Base-by-base conservation (phyloP, 2,113 vertebrate species). In the Tychaedon coryphoeus region DNA sequence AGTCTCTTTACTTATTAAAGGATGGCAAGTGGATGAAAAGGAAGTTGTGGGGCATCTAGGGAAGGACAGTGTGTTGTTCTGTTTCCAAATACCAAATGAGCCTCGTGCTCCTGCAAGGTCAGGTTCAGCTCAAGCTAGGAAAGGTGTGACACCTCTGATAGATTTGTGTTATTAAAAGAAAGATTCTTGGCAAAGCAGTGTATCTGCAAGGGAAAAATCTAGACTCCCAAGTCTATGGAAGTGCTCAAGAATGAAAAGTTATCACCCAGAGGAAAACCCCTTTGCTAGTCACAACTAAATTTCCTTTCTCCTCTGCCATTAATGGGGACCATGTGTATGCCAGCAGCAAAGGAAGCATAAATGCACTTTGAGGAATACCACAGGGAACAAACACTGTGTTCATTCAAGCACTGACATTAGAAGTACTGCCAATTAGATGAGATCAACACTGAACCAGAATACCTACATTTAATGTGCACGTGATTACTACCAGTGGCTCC, bases 31-130 rank as follows among this genome's bases (percentile, higher is more conserved):
- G 74, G 9, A 45, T 85, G 71, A 82, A 69, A 92, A 95, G 31
- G 66, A 93, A 65, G 54, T 24, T 75, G 4, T n/a, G 40, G 33
- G 12, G 28, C 47, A 71, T 1, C 5, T 36, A 53, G 31, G 31
- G 31, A 34, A 79, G 43, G 12, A 65, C 5, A 57, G 40, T 8
- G 6, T 51, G 29, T 65, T 93, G 53, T 70, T 82, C 48, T 72
- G 4, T 69, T 62, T 48, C 34, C 16, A 26, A 40, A 24, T 47
- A 73, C 20, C 78, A 70, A 71, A 80, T 5, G 26, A 97, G 26
- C 23, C 38, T 80, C 67, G 33, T 87, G 47, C 33, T 97, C 47
- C 65, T 96, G 75, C 85, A 86, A 95, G 92, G 86, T 94, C 75
- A 85, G 48, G 48, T 80, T 89, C 86, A 95, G 56, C 34, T 86